These are phyloP conservation scores for Muscicapa striata DNA, from an alignment of 2,797 vertebrate species.

Conservation along the genomic window DNA sequence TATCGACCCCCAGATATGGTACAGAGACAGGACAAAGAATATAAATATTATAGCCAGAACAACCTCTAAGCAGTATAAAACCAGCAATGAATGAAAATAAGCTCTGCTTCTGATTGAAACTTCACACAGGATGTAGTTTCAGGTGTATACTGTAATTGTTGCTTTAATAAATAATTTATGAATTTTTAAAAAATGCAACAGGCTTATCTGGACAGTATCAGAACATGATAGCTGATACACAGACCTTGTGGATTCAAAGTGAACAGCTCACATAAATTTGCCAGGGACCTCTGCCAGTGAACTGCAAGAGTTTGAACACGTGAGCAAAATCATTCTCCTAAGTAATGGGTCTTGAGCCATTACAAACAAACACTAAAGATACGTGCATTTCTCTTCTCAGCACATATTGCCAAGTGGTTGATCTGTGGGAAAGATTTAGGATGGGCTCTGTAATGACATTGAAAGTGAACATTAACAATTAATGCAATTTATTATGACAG, in stretches of 20 bases:
- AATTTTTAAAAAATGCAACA: background rate
- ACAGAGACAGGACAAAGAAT: background rate
- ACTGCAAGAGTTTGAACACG: background rate
- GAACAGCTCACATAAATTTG: background rate
- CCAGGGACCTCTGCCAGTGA: background rate
- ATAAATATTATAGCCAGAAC: background rate
- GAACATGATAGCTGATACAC: background rate
- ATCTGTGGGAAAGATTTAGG: background rate
- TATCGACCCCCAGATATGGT: background rate
- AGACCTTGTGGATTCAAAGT: background rate
- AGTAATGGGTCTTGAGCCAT: background rate
- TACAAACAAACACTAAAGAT: background rate
- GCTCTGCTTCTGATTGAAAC: background rate
- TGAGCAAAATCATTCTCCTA: background rate
- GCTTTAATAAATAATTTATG: background rate
- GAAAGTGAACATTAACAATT: conserved; percentile 62
- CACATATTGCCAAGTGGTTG: background rate
- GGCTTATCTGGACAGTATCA: background rate
- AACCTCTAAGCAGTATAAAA: background rate
- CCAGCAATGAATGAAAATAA: background rate
- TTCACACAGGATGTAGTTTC: background rate
- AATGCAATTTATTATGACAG: conserved; percentile 64
- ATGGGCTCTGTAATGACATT: background rate
- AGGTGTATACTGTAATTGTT: background rate
- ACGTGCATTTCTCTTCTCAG: background rate